A percentile compares a stretch with the other conserved stretches of the same genome.
Conservation (phyloP, 2,113 vertebrate genomes). For the Hypocryptadius cinnamomeus region DNA sequence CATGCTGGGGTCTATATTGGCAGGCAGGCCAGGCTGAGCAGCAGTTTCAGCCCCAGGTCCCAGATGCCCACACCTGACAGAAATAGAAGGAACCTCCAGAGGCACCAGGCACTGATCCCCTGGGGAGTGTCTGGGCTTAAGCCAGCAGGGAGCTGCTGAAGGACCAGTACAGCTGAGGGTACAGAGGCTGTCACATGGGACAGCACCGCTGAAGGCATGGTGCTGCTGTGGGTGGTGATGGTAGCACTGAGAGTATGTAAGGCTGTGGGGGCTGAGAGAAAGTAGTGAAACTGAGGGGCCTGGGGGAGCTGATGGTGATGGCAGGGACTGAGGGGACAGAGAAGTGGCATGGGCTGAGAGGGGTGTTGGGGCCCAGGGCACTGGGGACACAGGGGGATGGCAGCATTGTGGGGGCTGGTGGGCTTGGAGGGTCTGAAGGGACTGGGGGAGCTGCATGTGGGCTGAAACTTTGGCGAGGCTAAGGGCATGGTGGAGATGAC, state of each 20-base stretch:
- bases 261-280: neutral
- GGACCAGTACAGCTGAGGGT: neutral
- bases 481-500: neutral
- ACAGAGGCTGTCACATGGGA: neutral
- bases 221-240: neutral
- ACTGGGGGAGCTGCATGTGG: neutral
- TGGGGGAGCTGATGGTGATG: too few relatives aligned
- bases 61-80: neutral
- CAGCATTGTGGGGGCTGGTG: neutral
- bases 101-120: neutral
- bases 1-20: too few relatives aligned
- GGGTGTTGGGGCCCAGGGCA: neutral
- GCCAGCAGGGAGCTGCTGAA: too few relatives aligned
- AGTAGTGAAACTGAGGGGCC: neutral
- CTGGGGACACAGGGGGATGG: neutral
- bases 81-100: accelerated
- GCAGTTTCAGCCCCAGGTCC: neutral
- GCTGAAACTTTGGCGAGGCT: neutral
- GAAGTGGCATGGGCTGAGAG: neutral
- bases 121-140: accelerated
- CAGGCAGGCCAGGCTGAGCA: neutral
- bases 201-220: accelerated
- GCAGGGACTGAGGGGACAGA: neutral
- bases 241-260: neutral
- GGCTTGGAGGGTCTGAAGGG: neutral